Evolutionary conservation across 2,113 vertebrate species (phyloP).

Genomic region (Peromyscus leucopus): DNA sequence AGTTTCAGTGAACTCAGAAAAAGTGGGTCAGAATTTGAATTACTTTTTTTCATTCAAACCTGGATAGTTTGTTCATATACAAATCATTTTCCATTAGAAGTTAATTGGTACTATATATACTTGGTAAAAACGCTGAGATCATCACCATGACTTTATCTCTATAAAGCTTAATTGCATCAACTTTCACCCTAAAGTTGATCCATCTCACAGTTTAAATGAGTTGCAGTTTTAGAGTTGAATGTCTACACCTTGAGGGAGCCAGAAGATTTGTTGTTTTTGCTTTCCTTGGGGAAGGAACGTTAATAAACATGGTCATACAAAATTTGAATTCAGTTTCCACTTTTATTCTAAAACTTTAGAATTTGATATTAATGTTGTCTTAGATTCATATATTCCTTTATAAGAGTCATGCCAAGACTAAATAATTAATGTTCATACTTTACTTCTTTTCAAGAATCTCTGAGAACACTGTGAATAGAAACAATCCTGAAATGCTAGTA

Average conservation of each 20-base stretch:
- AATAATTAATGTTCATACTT: not conserved
- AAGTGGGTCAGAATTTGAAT: not conserved
- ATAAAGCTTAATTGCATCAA: not conserved
- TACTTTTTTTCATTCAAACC: not conserved
- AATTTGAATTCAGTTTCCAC: not conserved
- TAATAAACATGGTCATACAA: not conserved
- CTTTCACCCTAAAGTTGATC: not conserved
- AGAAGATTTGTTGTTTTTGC: not conserved
- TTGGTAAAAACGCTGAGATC: not conserved
- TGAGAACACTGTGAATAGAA: not conserved
- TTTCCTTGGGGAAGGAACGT: not conserved
- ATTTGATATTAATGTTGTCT: not conserved
- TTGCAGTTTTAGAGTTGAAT: not conserved
- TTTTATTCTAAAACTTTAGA: not conserved
- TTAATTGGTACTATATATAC: not conserved
- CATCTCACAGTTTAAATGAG: not conserved
- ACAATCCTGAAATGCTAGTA: not conserved
- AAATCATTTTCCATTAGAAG: not conserved
- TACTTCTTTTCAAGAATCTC: not conserved
- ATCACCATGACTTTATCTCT: not conserved
- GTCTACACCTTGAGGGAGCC: not conserved
- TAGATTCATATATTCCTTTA: not conserved
- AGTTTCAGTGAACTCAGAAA: not conserved
- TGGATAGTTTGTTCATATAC: not conserved
- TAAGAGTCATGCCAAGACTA: not conserved